Conservation (phyloP, 2,888 invertebrate genomes). For the Stenurella melanura region DNA sequence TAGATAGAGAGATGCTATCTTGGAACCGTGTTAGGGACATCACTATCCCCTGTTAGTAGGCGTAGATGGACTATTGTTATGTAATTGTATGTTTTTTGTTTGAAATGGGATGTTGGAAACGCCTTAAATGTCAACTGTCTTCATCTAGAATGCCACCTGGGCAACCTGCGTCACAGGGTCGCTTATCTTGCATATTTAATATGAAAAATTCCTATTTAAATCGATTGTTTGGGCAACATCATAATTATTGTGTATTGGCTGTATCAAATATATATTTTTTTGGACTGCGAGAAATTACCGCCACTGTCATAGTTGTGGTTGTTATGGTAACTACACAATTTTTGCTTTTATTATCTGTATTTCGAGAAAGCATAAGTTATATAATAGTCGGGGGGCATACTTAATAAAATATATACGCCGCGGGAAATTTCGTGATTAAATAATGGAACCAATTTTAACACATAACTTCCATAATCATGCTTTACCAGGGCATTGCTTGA, state of each 20-base stretch:
- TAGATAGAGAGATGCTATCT: constrained; percentile 66
- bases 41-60: constrained; percentile 73
- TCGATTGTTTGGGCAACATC: background rate
- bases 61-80: constrained; percentile 73
- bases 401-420: too few relatives aligned
- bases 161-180: constrained; percentile 58
- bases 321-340: too few relatives aligned
- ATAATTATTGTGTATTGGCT: background rate
- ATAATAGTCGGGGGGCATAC: too few relatives aligned
- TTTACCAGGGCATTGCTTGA: too few relatives aligned
- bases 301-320: too few relatives aligned
- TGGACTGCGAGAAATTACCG: background rate
- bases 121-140: constrained; percentile 73
- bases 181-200: constrained; percentile 57
- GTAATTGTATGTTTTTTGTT: constrained; percentile 73
- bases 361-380: too few relatives aligned
- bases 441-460: too few relatives aligned
- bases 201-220: constrained; percentile 59
- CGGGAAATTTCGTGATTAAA: too few relatives aligned
- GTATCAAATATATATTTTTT: background rate
- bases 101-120: constrained; percentile 72
- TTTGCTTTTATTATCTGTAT: too few relatives aligned
- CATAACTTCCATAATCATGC: too few relatives aligned
- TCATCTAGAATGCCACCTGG: constrained; percentile 71
- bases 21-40: constrained; percentile 71